phyloP scores from a whole-genome alignment of 2,113 vertebrate species.

The Platanista minor region DNA sequence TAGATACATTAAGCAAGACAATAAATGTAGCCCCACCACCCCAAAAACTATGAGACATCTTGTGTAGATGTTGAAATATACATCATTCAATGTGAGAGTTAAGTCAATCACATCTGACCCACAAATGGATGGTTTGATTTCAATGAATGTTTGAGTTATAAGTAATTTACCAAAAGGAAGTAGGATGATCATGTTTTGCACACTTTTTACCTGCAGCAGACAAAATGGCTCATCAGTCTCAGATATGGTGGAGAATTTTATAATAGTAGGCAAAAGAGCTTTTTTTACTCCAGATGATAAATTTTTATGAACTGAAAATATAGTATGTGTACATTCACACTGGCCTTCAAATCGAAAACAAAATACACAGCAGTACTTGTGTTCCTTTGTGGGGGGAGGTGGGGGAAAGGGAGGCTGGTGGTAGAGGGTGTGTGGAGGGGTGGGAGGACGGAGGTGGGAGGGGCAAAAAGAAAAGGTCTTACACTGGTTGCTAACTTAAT shows the following conservation, averaged over 20 bases:
- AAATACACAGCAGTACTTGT: not conserved
- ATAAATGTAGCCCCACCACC: not conserved
- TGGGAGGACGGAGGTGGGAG: rapidly evolving
- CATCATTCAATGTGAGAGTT: not conserved
- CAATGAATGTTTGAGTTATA: not conserved
- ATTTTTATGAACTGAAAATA: not conserved
- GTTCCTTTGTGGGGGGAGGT: not conserved
- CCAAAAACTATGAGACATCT: not conserved
- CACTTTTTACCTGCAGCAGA: not conserved
- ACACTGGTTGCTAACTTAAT: not conserved
- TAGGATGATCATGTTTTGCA: not conserved
- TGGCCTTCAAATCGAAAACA: not conserved
- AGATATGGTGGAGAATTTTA: not conserved
- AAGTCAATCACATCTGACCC: not conserved
- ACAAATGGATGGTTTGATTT: not conserved
- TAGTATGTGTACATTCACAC: not conserved
- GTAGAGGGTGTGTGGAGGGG: not conserved
- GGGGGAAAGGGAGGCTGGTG: not conserved
- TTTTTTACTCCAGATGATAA: not conserved
- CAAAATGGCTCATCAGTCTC: not conserved
- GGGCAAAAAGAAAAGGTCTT: not conserved
- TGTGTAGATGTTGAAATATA: not conserved
- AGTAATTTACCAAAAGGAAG: not conserved
- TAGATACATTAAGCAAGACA: not conserved
- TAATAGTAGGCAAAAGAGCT: not conserved